Conservation (phyloP, 2,888 invertebrate genomes). For the Aelia acuminata region DNA sequence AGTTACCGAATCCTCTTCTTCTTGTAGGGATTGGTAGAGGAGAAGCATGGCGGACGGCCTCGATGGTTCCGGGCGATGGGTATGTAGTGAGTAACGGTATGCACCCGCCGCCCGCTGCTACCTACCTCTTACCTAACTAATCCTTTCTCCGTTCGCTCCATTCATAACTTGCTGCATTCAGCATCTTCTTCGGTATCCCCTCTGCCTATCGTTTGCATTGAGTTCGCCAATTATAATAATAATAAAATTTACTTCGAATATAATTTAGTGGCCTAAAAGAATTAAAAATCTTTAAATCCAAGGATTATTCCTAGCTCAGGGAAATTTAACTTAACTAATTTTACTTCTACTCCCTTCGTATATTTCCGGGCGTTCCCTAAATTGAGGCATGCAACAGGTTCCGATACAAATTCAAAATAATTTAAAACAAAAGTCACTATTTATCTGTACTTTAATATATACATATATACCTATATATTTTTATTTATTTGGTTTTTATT, state of each 20-base stretch:
- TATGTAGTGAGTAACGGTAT: conserved; percentile 29
- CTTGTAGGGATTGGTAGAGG: too few relatives aligned
- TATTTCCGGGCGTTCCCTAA: too few relatives aligned
- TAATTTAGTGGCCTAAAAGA: not conserved
- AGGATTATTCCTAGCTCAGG: not conserved
- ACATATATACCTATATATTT: too few relatives aligned
- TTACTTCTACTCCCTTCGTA: too few relatives aligned
- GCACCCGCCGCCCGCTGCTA: not conserved
- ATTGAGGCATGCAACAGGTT: too few relatives aligned
- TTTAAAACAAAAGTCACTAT: too few relatives aligned
- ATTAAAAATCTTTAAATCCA: not conserved
- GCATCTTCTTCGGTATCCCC: not conserved
- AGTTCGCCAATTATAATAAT: not conserved
- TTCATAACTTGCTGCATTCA: conserved; percentile 30
- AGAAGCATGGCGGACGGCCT: not conserved
- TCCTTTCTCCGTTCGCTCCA: conserved; percentile 27
- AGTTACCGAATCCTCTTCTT: not conserved
- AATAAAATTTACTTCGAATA: not conserved
- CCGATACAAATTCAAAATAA: too few relatives aligned
- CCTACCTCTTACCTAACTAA: conserved; percentile 11
- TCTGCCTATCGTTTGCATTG: not conserved
- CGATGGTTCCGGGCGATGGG: conserved; percentile 7
- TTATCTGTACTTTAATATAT: too few relatives aligned
- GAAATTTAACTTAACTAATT: too few relatives aligned
- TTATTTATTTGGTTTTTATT: too few relatives aligned